Evolutionary conservation across 2,888 invertebrate species (phyloP).

Genomic region (Pomacea canaliculata): DNA sequence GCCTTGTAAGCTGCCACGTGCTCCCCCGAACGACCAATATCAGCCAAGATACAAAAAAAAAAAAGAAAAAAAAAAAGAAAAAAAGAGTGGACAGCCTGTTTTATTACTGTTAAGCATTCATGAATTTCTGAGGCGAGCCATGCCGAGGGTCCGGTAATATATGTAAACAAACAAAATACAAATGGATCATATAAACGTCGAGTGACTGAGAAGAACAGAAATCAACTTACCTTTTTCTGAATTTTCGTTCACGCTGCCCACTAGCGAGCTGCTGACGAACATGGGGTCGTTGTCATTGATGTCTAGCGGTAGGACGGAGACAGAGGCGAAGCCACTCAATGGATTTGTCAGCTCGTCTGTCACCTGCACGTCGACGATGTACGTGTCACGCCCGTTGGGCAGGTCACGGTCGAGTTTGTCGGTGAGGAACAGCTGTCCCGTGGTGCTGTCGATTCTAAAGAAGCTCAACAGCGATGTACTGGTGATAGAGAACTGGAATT

Average conservation of each 20-base stretch:
- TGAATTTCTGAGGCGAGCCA: no score
- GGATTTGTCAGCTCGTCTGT: constrained; percentile 59
- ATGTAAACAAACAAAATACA: no score
- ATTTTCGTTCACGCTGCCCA: constrained; percentile 87
- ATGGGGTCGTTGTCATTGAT: constrained; percentile 97
- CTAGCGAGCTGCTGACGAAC: constrained; percentile 72
- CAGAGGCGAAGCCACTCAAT: constrained; percentile 90
- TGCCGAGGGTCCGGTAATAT: no score
- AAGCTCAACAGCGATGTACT: constrained; percentile 5
- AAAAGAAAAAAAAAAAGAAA: no score
- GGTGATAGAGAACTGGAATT: constrained; percentile 83
- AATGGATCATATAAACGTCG: no score
- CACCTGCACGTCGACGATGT: constrained; percentile 62
- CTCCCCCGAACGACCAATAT: no score
- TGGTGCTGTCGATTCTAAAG: constrained; percentile 92
- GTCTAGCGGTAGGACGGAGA: constrained; percentile 95
- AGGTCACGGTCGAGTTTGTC: constrained; percentile 95
- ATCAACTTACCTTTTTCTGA: constrained; percentile 71
- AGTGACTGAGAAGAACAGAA: not conserved
- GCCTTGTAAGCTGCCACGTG: no score
- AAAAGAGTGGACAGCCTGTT: no score
- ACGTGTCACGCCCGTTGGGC: constrained; percentile 87
- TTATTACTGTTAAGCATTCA: no score
- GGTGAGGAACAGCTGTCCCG: constrained; percentile 93
- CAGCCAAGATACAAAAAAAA: no score